Percentiles rank a stretch among this genome's conserved stretches.
Evolutionary conservation across 2,888 invertebrate genomes (phyloP).

Genomic region (Drosophila peninsularis): DNA sequence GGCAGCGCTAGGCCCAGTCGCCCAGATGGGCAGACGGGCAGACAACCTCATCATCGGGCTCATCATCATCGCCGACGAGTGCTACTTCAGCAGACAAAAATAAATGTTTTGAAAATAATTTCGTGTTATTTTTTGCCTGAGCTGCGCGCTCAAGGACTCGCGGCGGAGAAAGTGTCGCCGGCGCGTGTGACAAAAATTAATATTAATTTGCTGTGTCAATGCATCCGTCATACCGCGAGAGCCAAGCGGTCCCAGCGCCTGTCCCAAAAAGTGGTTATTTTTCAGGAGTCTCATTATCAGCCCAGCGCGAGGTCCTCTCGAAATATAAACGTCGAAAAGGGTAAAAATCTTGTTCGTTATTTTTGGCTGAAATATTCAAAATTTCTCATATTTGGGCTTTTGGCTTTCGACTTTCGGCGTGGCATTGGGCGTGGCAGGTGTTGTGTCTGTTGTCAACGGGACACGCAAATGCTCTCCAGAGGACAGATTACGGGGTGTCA

Average conservation of each 20-base stretch:
- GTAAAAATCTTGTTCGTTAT: conserved; percentile 26
- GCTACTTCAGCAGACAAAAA: conserved; percentile 52
- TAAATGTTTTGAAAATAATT: conserved; percentile 81
- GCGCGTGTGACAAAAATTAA: conserved; percentile 83
- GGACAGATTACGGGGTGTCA: conserved; percentile 24
- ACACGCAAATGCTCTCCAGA: conserved; percentile 53
- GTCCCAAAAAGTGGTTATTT: conserved; percentile 64
- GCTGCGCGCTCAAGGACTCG: conserved; percentile 14
- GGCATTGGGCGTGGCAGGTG: conserved; percentile 55
- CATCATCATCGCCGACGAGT: conserved; percentile 12
- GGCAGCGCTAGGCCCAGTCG: conserved; percentile 18
- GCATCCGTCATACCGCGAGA: conserved; percentile 66
- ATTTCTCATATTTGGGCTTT: conserved; percentile 42
- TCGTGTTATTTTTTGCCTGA: conserved; percentile 64
- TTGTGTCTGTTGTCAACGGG: conserved; percentile 38
- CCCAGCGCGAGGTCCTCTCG: no score
- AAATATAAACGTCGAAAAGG: conserved; percentile 33
- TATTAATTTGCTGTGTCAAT: conserved; percentile 83
- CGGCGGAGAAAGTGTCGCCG: conserved; percentile 65
- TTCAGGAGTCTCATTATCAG: conserved; percentile 66
- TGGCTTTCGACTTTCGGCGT: conserved; percentile 14
- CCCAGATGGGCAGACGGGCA: conserved; percentile 37
- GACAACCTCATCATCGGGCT: conserved; percentile 18
- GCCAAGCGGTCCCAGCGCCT: conserved; percentile 12
- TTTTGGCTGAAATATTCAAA: conserved; percentile 37